Evolutionary conservation across 2,113 vertebrate species (phyloP).

Genomic region (Lophius piscatorius): DNA sequence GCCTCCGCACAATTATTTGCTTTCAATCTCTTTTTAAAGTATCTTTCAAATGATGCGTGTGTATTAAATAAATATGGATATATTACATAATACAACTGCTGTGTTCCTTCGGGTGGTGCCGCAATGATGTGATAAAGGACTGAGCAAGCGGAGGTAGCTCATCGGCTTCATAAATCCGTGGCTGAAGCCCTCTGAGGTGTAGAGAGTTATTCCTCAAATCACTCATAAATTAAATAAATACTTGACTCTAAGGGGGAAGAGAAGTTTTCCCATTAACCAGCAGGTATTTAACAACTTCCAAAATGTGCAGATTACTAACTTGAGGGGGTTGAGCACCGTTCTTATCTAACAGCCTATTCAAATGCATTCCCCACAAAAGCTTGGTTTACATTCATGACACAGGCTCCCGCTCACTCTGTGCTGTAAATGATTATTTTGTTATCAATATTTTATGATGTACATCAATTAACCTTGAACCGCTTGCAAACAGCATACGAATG

Average conservation of each 20-base stretch:
- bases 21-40: slow-evolving; percentile 42
- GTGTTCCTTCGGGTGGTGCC: slow-evolving; percentile 36
- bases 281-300: slow-evolving; percentile 65
- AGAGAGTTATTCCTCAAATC: slow-evolving; percentile 18
- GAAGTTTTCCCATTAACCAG: slow-evolving; percentile 58
- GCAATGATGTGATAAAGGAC: slow-evolving; percentile 31
- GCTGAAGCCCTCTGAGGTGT: slow-evolving; percentile 33
- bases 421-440: slow-evolving; percentile 57
- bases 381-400: slow-evolving; percentile 22
- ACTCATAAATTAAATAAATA: slow-evolving; percentile 75
- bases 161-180: slow-evolving; percentile 16
- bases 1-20: slow-evolving; percentile 31
- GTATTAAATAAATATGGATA: slow-evolving; percentile 30
- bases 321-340: slow-evolving; percentile 17
- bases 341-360: slow-evolving; percentile 27
- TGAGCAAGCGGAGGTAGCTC: slow-evolving; percentile 17
- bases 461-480: slow-evolving; percentile 79
- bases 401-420: slow-evolving; percentile 3
- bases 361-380: slow-evolving; percentile 11
- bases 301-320: slow-evolving; percentile 63
- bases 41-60: background rate
- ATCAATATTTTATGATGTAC: slow-evolving; percentile 75
- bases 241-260: slow-evolving; percentile 41
- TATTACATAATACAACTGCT: slow-evolving; percentile 17
- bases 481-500: slow-evolving; percentile 58